These are phyloP conservation scores for Ischnura elegans DNA, from an alignment of 2,888 invertebrate species.

Conservation along the genomic window DNA sequence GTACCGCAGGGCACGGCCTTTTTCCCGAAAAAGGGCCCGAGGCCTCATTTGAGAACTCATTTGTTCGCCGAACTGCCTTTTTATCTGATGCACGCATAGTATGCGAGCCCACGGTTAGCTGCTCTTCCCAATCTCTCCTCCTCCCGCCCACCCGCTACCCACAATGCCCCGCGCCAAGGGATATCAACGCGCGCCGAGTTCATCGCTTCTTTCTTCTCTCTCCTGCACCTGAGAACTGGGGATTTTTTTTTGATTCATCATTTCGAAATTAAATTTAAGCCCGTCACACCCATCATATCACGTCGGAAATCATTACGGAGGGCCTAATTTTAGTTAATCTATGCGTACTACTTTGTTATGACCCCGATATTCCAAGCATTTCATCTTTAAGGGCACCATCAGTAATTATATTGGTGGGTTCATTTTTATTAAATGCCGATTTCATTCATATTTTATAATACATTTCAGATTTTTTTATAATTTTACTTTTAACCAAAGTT, in stretches of 20 bases:
- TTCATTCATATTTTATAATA: no score
- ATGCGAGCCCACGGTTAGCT: conserved; percentile 40
- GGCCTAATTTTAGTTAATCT: conserved; percentile 44
- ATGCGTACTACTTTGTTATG: conserved; percentile 28
- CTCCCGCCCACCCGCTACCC: neutral
- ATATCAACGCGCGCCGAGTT: conserved; percentile 53
- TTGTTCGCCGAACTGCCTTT: conserved; percentile 59
- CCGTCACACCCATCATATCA: neutral
- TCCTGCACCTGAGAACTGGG: neutral
- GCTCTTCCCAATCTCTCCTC: neutral
- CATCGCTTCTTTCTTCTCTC: conserved; percentile 37
- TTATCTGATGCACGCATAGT: conserved; percentile 58
- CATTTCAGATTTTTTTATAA: no score
- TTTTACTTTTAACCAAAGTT: no score
- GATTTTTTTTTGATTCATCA: neutral
- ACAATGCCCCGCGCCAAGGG: neutral
- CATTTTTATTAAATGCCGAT: no score
- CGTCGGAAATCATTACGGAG: conserved; percentile 33
- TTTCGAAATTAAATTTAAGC: neutral
- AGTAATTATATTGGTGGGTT: no score
- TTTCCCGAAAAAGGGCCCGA: conserved; percentile 16
- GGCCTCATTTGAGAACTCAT: conserved; percentile 49
- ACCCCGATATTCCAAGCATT: conserved; percentile 19
- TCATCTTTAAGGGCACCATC: no score
- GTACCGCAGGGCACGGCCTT: neutral